Evolutionary conservation across 2,888 invertebrate genomes (phyloP).

Genomic region (Coelopa pilipes): DNA sequence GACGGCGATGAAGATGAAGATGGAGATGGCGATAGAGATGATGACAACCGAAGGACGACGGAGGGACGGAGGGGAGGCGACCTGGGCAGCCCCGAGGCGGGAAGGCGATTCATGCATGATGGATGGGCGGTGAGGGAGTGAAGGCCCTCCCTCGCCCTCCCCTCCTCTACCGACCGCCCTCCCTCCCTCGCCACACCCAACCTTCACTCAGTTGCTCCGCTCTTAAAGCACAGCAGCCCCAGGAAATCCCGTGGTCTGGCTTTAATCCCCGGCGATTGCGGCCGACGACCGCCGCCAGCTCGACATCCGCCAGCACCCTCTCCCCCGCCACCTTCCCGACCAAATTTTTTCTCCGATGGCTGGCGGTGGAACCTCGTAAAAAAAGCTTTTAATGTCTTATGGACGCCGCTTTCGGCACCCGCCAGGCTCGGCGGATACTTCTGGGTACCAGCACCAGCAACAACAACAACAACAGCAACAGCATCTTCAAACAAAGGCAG

Average conservation of each 20-base stretch:
- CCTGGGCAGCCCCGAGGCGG: too few relatives aligned
- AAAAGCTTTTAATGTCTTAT: conserved; percentile 21
- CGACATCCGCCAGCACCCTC: neutral
- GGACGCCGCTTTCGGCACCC: conserved; percentile 2
- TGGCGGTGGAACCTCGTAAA: neutral
- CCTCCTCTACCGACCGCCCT: too few relatives aligned
- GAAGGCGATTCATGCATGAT: too few relatives aligned
- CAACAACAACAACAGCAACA: conserved; percentile 1
- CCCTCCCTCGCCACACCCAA: too few relatives aligned
- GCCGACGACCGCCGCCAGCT: neutral
- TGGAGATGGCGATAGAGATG: neutral
- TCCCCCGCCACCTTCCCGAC: neutral
- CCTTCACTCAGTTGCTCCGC: too few relatives aligned
- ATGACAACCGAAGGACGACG: neutral
- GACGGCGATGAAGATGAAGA: neutral
- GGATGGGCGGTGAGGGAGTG: too few relatives aligned
- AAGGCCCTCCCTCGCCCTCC: too few relatives aligned
- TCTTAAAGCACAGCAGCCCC: neutral
- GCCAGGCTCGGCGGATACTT: neutral
- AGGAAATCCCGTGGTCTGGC: neutral
- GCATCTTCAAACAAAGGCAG: neutral
- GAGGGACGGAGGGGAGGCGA: too few relatives aligned
- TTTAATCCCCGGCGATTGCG: conserved; percentile 9
- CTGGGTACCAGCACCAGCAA: neutral
- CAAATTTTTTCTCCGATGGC: neutral